These are phyloP conservation scores for Archaeoteleia sp. DNA, from an alignment of 2,888 invertebrate species.

Conservation along the genomic window DNA sequence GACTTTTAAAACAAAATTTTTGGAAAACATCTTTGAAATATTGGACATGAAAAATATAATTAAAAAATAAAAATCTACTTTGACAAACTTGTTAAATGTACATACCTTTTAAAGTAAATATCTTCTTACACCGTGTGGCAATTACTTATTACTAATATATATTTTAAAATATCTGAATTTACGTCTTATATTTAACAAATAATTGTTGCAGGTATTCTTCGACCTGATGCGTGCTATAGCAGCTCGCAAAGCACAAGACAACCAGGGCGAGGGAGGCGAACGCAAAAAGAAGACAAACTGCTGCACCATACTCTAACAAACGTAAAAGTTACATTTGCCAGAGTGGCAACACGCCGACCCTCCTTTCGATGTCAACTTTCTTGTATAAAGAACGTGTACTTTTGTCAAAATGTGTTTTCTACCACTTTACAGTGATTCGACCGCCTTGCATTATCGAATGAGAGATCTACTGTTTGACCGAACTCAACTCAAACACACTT, in stretches of 20 bases:
- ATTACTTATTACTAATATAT: no score
- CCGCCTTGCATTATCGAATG: no score
- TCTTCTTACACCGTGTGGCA: no score
- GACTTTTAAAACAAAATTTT: no score
- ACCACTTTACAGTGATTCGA: not conserved
- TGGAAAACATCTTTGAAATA: no score
- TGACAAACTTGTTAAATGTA: no score
- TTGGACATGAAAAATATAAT: no score
- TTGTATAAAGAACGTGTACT: constrained; percentile 61
- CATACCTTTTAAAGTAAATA: no score
- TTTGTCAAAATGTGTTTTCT: constrained; percentile 44
- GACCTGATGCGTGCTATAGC: constrained; percentile 99
- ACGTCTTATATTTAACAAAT: constrained; percentile 1
- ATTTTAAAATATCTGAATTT: no score
- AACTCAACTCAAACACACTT: no score
- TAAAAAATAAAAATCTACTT: no score
- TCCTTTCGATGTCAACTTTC: constrained; percentile 21
- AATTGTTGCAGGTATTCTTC: constrained; percentile 92
- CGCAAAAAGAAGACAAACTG: constrained; percentile 92
- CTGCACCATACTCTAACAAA: constrained; percentile 80
- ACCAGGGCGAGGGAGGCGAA: constrained; percentile 89
- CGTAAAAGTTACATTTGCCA: constrained; percentile 11
- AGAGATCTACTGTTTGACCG: no score
- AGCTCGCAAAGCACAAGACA: constrained; percentile 95
- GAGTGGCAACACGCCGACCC: constrained; percentile 17